A percentile compares a stretch with the other conserved stretches of the same genome.
phyloP scores from a whole-genome alignment of 1,140 invertebrate species.

The Muscidifurax raptorellus region DNA sequence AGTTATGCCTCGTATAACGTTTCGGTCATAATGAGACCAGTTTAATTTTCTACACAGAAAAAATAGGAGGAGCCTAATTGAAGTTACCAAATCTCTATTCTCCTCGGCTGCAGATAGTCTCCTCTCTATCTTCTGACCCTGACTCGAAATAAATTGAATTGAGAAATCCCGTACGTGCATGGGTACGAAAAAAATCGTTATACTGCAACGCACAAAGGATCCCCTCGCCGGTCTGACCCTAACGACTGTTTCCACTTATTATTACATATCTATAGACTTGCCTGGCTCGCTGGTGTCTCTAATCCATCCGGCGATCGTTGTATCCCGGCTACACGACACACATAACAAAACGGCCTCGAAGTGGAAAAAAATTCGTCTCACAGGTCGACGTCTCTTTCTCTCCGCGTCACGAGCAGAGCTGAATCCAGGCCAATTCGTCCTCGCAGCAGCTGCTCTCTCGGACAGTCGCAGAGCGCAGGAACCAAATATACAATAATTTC shows the following conservation, averaged over 20 bases:
- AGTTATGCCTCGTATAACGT: constrained; percentile 12
- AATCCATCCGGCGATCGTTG: constrained; percentile 30
- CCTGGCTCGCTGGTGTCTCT: constrained; percentile 11
- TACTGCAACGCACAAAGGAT: no score
- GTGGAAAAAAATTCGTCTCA: background rate
- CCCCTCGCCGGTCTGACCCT: no score
- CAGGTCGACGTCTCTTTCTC: background rate
- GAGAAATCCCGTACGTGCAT: no score
- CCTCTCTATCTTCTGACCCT: no score
- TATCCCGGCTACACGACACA: constrained; percentile 22
- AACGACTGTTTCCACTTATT: no score
- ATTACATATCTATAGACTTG: no score
- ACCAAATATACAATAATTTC: background rate
- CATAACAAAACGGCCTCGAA: constrained; percentile 7
- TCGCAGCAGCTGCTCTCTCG: background rate
- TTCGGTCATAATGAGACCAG: constrained; percentile 3
- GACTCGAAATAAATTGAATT: no score
- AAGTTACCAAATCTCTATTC: constrained; percentile 9
- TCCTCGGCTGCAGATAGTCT: background rate
- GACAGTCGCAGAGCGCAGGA: background rate
- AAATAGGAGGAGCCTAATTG: background rate
- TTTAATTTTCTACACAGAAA: background rate
- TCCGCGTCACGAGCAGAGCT: background rate
- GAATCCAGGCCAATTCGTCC: constrained; percentile 15
- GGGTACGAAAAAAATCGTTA: no score